Percentiles rank a stretch among this genome's conserved stretches.
Conservation (phyloP, 1,140 invertebrate species). For the Drosophila saltans region DNA sequence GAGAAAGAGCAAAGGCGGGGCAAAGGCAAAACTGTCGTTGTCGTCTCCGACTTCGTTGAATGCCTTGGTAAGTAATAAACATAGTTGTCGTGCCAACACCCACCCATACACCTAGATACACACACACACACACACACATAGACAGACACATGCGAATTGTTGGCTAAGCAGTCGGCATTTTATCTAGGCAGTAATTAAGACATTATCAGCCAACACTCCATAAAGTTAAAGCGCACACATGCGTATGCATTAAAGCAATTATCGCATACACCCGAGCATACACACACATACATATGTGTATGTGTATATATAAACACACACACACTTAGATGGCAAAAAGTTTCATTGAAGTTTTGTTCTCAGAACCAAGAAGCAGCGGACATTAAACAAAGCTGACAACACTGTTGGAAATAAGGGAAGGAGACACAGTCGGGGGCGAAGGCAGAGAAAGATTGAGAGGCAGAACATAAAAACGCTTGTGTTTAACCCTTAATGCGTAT, state of each 20-base stretch:
- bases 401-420: conserved; percentile 14
- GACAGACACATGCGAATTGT: conserved; percentile 22
- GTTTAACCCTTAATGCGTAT: conserved; percentile 78
- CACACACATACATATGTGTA: not conserved
- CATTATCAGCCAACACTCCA: conserved; percentile 80
- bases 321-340: conserved; percentile 27
- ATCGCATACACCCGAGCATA: conserved; percentile 53
- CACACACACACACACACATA: conserved; percentile 8
- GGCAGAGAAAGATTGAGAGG: conserved; percentile 1
- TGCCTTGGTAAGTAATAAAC: conserved; percentile 66
- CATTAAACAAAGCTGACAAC: conserved; percentile 71
- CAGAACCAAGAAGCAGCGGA: conserved; percentile 48
- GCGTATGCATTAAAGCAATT: conserved; percentile 79
- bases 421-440: not conserved
- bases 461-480: conserved; percentile 69
- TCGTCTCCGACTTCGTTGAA: conserved; percentile 42
- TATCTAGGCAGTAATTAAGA: conserved; percentile 81
- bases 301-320: not conserved
- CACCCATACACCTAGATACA: conserved; percentile 15
- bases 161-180: conserved; percentile 74
- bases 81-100: conserved; percentile 71
- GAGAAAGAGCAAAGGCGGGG: not conserved
- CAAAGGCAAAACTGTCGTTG: not conserved
- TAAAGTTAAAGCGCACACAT: conserved; percentile 80
- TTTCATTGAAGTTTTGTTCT: conserved; percentile 63